These are phyloP conservation scores for Pediacus dermestoides DNA, from an alignment of 2,888 invertebrate genomes.

Conservation along the genomic window DNA sequence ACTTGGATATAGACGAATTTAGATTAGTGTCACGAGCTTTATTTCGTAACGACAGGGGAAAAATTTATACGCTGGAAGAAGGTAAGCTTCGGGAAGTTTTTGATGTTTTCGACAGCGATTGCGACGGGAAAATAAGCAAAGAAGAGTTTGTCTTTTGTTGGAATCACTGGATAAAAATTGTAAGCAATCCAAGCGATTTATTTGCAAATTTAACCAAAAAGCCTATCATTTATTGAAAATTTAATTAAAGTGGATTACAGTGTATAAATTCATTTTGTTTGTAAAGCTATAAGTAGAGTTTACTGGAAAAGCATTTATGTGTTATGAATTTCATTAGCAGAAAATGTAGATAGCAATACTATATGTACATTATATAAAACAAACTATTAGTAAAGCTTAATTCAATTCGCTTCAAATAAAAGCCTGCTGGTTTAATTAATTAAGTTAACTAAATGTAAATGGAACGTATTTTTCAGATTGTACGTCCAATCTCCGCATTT, in stretches of 20 bases:
- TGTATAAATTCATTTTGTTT: conserved; percentile 3
- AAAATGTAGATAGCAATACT: no score
- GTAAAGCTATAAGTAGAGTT: no score
- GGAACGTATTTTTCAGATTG: conserved; percentile 62
- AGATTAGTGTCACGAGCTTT: conserved; percentile 77
- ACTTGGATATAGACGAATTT: conserved; percentile 73
- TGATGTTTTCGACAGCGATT: conserved; percentile 75
- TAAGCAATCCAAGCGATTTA: conserved; percentile 53
- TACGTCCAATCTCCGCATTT: conserved; percentile 82
- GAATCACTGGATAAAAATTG: conserved; percentile 89
- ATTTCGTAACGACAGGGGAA: conserved; percentile 81
- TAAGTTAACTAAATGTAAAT: no score
- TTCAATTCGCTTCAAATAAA: no score
- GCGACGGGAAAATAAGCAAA: conserved; percentile 72
- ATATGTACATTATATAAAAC: no score
- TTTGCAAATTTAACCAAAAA: not conserved
- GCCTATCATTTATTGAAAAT: not conserved
- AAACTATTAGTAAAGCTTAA: no score
- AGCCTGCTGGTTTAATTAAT: no score
- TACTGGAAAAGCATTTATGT: no score
- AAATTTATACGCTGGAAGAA: conserved; percentile 73
- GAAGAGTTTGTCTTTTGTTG: conserved; percentile 84
- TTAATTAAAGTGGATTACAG: not conserved
- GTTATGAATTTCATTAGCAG: no score
- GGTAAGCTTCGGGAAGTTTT: conserved; percentile 72